Evolutionary conservation across 2,888 invertebrate genomes (phyloP), one percentile per base, ranked within the genome.

Genomic region (Agrotis puta): DNA sequence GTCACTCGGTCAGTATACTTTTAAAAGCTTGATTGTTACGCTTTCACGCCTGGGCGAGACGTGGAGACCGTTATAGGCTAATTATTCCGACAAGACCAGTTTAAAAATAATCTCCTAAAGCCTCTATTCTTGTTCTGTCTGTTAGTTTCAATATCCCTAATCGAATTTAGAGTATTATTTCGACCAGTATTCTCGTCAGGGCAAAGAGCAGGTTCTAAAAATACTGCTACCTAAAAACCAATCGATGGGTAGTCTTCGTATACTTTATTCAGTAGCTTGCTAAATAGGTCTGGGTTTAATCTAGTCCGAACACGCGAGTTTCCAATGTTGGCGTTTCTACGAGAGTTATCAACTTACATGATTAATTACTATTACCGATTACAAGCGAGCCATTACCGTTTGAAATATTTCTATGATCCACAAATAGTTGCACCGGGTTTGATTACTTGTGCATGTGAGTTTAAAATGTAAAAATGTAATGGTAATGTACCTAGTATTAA

Each of bases 161-260:
- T 66, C 9, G 14, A 27, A 20, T 54, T 33, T 33, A 33, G 33
- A 1, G 33, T 33, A 33, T 74, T 54, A 54, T 54, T 54, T 43
- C 3, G 3, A 13, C 20, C 20, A n/a, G 9, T 43, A 0, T 20
- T 16, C 14, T 39, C 7, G n/a, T 20, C 45, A 20, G n/a, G 1
- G 3, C 2, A 22, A 50, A n/a, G 43, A 18, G 14, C 18, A 6
- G 20, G 20, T 33, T 66, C 53, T 71, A 48, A 74, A 53, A 75
- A 47, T 75, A 43, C n/a, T 13, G 9, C n/a, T 18, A 20, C 13
- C 13, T 67, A 20, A 13, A 27, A 16, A 2, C 2, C 7, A 54
- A 53, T 75, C 75, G 20, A 66, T 65, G 39, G 13, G 14, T 0
- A 11, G 5, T 39, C 33, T n/a, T 22, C 33, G 20, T 14, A 50